Percentiles rank a stretch among this genome's conserved stretches.
phyloP scores from a whole-genome alignment of 2,113 vertebrate genomes.

The Cygnus atratus region DNA sequence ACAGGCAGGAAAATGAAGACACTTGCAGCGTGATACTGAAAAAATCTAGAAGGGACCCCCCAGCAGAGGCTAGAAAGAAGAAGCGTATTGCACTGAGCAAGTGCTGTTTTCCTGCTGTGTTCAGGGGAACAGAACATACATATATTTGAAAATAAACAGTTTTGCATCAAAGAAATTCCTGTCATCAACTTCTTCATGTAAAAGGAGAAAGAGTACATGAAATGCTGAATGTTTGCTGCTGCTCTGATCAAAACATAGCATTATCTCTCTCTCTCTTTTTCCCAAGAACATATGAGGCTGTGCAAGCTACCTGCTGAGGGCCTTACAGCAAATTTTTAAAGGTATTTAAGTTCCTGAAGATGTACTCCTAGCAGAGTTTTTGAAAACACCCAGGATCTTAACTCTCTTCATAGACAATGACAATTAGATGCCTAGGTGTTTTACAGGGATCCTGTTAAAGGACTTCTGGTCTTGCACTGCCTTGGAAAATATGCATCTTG shows the following conservation, averaged over 20 bases:
- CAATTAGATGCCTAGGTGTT: neutral
- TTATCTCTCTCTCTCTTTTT: neutral
- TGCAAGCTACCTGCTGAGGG: neutral
- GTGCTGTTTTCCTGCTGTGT: neutral
- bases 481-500: neutral
- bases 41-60: neutral
- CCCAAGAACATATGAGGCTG: neutral
- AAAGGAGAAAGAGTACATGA: neutral
- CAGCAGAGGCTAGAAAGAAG: neutral
- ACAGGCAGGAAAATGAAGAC: neutral
- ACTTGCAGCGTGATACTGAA: neutral
- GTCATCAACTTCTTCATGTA: neutral
- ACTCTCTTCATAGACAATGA: neutral
- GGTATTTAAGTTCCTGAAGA: constrained; percentile 32
- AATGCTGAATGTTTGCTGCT: neutral
- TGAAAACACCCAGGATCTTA: neutral
- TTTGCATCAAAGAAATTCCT: neutral
- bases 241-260: neutral
- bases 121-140: neutral
- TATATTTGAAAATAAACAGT: constrained; percentile 1
- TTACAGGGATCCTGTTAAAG: neutral
- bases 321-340: neutral
- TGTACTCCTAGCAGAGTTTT: neutral
- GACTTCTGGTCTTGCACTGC: neutral
- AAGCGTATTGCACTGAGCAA: neutral